These are phyloP conservation scores for Ptycholaimellus sp. DNA, from an alignment of 2,888 invertebrate genomes.

Conservation along the genomic window DNA sequence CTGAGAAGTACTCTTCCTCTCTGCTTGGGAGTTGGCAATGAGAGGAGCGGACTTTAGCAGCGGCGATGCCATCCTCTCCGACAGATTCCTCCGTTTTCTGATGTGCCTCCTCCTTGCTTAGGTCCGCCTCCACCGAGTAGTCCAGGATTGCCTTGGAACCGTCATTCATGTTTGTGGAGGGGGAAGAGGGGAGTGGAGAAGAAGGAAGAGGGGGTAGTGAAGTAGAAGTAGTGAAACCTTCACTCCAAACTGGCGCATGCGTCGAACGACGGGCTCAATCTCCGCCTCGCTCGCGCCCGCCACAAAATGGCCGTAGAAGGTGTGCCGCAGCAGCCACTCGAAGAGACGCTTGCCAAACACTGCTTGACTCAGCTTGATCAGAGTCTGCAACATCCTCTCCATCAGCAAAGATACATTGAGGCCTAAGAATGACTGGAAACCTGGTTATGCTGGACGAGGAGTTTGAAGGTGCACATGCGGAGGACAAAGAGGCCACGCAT, in stretches of 20 bases:
- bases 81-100: conserved; percentile 84
- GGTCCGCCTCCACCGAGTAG: conserved; percentile 89
- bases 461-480: conserved; percentile 14
- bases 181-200: too few relatives aligned
- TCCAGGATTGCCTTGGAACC: conserved; percentile 94
- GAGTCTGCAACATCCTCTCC: conserved; percentile 6
- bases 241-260: conserved; percentile 75
- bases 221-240: too few relatives aligned
- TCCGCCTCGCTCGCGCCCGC: conserved; percentile 41
- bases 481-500: conserved; percentile 19
- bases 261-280: conserved; percentile 53
- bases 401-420: neutral
- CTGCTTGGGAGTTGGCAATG: neutral
- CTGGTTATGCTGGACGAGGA: conserved; percentile 19
- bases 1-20: neutral
- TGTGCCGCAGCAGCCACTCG: conserved; percentile 47
- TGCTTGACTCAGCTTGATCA: conserved; percentile 13
- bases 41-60: too few relatives aligned
- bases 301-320: conserved; percentile 97
- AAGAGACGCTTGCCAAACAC: conserved; percentile 11
- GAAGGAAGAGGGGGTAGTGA: too few relatives aligned
- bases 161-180: too few relatives aligned
- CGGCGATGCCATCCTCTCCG: too few relatives aligned
- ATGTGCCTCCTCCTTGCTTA: conserved; percentile 66
- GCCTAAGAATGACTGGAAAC: neutral